Evolutionary conservation across 2,113 vertebrate genomes (phyloP).

Genomic region (Pelusios castaneus): DNA sequence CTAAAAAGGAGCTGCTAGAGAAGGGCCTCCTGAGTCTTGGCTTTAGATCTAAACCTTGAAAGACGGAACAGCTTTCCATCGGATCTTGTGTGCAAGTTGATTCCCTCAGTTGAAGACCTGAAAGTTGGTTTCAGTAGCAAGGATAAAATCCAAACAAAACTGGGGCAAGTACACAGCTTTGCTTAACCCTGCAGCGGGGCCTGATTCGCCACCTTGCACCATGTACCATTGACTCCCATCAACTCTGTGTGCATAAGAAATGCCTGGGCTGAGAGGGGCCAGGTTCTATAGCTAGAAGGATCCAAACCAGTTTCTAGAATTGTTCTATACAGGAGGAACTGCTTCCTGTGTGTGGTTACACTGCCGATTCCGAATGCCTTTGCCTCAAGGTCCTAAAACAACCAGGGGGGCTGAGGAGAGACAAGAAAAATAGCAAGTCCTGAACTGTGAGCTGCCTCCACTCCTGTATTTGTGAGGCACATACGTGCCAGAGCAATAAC

Average conservation of each 20-base stretch:
- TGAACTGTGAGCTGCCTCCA: not conserved
- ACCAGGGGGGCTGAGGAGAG: not conserved
- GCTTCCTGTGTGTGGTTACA: not conserved
- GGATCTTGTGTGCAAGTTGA: too few species aligned
- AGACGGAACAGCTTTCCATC: too few species aligned
- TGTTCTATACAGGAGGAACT: not conserved
- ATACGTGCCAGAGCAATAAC: not conserved
- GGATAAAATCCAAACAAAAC: too few species aligned
- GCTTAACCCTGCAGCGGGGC: too few species aligned
- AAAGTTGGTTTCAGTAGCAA: too few species aligned
- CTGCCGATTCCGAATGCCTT: rapidly evolving
- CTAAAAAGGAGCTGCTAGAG: too few species aligned
- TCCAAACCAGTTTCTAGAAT: rapidly evolving
- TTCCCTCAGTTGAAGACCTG: too few species aligned
- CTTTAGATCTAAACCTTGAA: too few species aligned
- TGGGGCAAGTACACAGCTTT: too few species aligned
- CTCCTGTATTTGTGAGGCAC: not conserved
- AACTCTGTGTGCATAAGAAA: not conserved
- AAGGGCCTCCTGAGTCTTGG: too few species aligned
- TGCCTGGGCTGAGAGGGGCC: rapidly evolving
- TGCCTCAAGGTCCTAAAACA: not conserved
- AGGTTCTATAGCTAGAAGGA: not conserved
- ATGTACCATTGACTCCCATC: not conserved
- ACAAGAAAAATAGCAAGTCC: not conserved
- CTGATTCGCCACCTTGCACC: not conserved